Conservation (phyloP, 2,113 vertebrate genomes). For the Saguinus imperator region DNA sequence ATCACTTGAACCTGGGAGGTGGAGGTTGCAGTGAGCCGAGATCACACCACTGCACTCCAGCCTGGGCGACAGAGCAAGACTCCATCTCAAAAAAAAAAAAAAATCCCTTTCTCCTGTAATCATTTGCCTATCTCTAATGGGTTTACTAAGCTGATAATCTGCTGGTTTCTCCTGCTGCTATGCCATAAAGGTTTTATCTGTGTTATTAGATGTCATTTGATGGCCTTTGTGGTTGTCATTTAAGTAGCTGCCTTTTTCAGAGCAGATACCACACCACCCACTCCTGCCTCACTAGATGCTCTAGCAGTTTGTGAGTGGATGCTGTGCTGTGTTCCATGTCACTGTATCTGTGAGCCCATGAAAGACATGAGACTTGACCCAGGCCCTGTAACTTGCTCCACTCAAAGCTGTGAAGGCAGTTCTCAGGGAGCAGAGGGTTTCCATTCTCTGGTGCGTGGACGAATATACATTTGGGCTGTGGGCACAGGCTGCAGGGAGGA, state of each 20-base stretch:
- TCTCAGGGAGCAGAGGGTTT: neutral
- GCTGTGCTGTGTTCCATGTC: neutral
- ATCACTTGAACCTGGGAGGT: too few species aligned
- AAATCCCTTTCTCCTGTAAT: too few species aligned
- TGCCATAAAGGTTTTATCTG: rapidly evolving
- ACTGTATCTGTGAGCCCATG: neutral
- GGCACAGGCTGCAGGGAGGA: neutral
- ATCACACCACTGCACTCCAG: too few species aligned
- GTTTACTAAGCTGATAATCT: too few species aligned
- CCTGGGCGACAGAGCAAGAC: too few species aligned
- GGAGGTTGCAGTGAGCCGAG: too few species aligned
- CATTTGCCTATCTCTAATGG: rapidly evolving
- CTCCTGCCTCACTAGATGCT: neutral
- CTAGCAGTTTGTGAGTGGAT: neutral
- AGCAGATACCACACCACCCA: neutral
- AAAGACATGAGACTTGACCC: neutral
- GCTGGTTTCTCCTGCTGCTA: neutral
- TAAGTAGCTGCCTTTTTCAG: neutral
- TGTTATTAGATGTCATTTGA: neutral
- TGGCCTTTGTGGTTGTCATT: neutral
- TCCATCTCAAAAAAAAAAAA: neutral
- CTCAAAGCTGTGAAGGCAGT: neutral
- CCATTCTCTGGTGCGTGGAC: rapidly evolving
- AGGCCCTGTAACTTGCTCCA: too few species aligned
- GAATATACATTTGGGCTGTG: neutral